Base-by-base conservation (phyloP, 2,888 invertebrate species). In the Dynastes maya region DNA sequence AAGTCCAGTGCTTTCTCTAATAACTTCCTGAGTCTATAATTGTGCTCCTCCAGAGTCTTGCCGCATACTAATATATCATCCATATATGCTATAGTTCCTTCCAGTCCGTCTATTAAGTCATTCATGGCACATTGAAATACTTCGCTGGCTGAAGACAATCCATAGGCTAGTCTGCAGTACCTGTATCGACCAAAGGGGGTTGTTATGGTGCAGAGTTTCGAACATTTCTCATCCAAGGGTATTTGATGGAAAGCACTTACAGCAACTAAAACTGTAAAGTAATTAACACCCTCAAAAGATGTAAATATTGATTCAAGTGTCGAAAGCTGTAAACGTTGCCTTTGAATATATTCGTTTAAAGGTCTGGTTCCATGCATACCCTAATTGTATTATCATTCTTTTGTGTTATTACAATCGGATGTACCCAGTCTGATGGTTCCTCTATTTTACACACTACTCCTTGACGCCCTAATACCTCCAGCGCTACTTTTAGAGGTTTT, bases 171-270 rank as follows among this genome's bases (percentile, higher is more conserved):
- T 61, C 76, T 61, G 22, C 27, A 22, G 58, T 76, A 79, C 67
- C 70, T 53, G 37, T 80, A 82, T 55, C 80, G 78, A n/a, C 80
- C 80, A 70, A 80, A 81, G 0, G 80, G 81, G 13, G 81, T 81
- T 58, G 76, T 74, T 13, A 82, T 78, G 11, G 81, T 82, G 64
- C 82, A 82, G 0, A 82, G 65, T 68, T 78, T 77, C 11, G 80
- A 51, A 64, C 82, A 82, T 74, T 80, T 64, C 70, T 82, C 77
- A 32, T 80, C 79, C 11, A 82, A 76, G 9, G 79, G 80, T 9
- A 82, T 78, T 71, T 82, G 82, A 27, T 80, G 80, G 71, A 82
- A 82, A 9, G 78, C 81, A 45, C 77, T 16, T 45, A 76, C 61
- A 27, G 80, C 81, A 75, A 81, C 81, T 6, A 81, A 49, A 51